Percentiles rank a stretch among this genome's conserved stretches.
These are phyloP conservation scores for Microdon myrmicae DNA, from an alignment of 2,888 invertebrate genomes.

Conservation along the genomic window DNA sequence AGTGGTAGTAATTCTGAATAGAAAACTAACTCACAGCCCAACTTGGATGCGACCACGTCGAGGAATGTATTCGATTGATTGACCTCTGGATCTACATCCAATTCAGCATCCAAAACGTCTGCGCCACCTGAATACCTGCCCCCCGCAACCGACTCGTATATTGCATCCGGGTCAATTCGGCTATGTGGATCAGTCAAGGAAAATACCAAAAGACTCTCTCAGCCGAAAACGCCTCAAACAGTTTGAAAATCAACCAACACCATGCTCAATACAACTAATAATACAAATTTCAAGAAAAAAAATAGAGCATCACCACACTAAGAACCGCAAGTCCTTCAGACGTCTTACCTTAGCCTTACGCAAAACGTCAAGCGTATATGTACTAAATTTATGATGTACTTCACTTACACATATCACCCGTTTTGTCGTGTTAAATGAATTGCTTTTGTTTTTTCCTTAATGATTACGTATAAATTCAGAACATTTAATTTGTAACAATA, in stretches of 20 bases:
- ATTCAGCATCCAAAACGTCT: conserved; percentile 53
- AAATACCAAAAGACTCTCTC: conserved; percentile 66
- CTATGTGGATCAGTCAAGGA: conserved; percentile 68
- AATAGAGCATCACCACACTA: conserved; percentile 42
- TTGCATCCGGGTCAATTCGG: conserved; percentile 63
- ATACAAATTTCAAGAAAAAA: conserved; percentile 36
- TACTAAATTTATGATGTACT: conserved; percentile 39
- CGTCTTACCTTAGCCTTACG: conserved; percentile 28
- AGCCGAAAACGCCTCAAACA: conserved; percentile 58
- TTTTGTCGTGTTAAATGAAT: conserved; percentile 15
- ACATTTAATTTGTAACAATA: conserved; percentile 36
- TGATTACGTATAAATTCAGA: conserved; percentile 44
- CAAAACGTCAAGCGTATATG: neutral
- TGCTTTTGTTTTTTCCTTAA: conserved; percentile 24
- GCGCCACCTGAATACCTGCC: conserved; percentile 64
- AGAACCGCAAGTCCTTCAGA: conserved; percentile 43
- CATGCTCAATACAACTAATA: conserved; percentile 28
- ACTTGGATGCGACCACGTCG: conserved; percentile 54
- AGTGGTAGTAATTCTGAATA: conserved; percentile 45
- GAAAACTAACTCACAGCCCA: conserved; percentile 43
- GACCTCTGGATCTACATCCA: conserved; percentile 55
- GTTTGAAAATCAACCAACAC: conserved; percentile 38
- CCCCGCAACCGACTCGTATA: conserved; percentile 58
- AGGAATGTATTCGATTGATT: conserved; percentile 56
- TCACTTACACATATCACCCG: conserved; percentile 4